Percentiles rank a stretch among this genome's conserved stretches.
phyloP scores from a whole-genome alignment of 2,113 vertebrate species.

The Gyps fulvus region DNA sequence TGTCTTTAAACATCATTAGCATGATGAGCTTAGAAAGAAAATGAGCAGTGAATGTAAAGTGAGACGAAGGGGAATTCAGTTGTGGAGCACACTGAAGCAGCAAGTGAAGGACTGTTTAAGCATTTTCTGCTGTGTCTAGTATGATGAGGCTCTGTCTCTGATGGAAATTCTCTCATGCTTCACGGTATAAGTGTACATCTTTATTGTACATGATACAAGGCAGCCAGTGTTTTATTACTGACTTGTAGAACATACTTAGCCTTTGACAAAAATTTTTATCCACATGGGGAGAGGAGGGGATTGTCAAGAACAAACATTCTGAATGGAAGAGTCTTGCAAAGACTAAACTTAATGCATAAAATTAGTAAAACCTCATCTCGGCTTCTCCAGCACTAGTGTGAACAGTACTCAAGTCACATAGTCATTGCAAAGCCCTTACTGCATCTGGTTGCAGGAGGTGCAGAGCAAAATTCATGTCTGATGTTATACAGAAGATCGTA shows the following conservation, averaged over 20 bases:
- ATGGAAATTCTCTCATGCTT: neutral
- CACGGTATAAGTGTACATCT: neutral
- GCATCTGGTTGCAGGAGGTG: neutral
- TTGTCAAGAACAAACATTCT: neutral
- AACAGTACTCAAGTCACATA: neutral
- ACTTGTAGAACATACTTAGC: neutral
- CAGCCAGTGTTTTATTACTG: neutral
- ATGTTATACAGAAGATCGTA: neutral
- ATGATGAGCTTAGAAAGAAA: neutral
- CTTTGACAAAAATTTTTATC: neutral
- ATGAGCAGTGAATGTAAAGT: neutral
- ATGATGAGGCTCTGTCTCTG: neutral
- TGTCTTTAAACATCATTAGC: neutral
- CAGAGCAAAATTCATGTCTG: neutral
- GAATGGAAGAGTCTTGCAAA: neutral
- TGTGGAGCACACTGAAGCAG: neutral
- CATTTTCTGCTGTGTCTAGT: neutral
- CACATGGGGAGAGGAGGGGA: fast-evolving
- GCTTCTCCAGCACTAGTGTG: neutral
- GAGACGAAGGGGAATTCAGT: neutral
- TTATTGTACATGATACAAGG: neutral
- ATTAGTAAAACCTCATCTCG: neutral
- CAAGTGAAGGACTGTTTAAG: neutral
- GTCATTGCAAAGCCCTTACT: neutral
- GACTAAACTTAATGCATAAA: neutral